Evolutionary conservation across 1,140 invertebrate species (phyloP), one percentile per base, ranked within the genome.

Genomic region (Drosophila micromelanica): DNA sequence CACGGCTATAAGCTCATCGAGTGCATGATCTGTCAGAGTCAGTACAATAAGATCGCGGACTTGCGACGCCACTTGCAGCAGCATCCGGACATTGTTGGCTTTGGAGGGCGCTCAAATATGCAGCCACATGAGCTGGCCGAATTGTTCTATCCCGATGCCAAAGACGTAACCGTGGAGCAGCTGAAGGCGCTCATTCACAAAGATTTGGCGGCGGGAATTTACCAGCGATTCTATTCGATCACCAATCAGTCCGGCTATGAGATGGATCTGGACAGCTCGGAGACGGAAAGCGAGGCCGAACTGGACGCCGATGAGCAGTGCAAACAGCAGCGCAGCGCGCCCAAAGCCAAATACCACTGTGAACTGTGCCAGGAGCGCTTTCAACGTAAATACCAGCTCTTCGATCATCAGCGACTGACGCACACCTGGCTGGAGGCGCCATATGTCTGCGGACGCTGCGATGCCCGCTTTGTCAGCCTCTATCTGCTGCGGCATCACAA

Each of bases 341-440:
- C 51, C 20, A 76, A 67, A 30, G 35, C 61, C n/a, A 73, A 55
- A 35, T 91, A 91, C 45, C 69, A 23, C 45, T 94, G 94, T 75
- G 92, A 93, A 23, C 81, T 91, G 6, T 94, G 93, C 67, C 91
- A 90, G 17, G 91, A 92, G 57, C 70, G 73, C 40, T 94, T 93
- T 71, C 78, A 85, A 9, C 92, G 91, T 3, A 91, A 91, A 54
- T 92, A 91, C 63, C 89, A 90, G 37, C 27, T 92, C 0, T 86
- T 82, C 8, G 76, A 85, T 11, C 91, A 92, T 59, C 91, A 92
- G n/a, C 56, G 70, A 0, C 67, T 69, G 13, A 17, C 59, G 23
- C 91, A 92, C 43, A 49, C 56, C 11, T 91, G 85, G 85, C 46
- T 76, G 13, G 91, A 92, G 0, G 82, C 78, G 0, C 91, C 76